Conservation (phyloP, 1,140 invertebrate species). For the Papilio polytes region DNA sequence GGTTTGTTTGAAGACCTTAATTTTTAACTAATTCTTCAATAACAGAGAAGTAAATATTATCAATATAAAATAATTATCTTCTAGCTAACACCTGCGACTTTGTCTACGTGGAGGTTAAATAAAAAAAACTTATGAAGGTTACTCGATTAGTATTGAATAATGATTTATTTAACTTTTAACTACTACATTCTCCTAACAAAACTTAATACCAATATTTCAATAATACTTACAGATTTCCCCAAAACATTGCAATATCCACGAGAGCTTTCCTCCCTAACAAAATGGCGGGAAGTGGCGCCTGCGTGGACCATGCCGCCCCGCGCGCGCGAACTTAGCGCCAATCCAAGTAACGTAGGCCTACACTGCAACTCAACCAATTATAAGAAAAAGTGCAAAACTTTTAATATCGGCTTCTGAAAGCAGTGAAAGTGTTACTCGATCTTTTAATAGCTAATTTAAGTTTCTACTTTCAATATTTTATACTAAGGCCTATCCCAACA, state of each 20-base stretch:
- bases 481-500: too few species aligned
- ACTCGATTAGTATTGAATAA: not conserved
- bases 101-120: too few species aligned
- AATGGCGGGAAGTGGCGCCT: constrained; percentile 78
- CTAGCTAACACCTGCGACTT: too few species aligned
- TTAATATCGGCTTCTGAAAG: not conserved
- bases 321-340: constrained; percentile 66
- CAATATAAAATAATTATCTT: too few species aligned
- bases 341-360: constrained; percentile 66
- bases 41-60: too few species aligned
- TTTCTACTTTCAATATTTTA: not conserved
- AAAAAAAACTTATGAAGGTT: not conserved
- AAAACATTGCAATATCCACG: constrained; percentile 28
- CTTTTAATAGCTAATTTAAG: constrained; percentile 13
- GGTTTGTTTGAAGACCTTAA: too few species aligned
- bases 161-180: too few species aligned
- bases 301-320: constrained; percentile 57
- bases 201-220: not conserved
- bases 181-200: not conserved
- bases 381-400: constrained; percentile 30
- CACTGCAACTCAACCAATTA: constrained; percentile 40
- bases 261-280: constrained; percentile 55
- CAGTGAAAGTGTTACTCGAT: not conserved
- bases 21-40: too few species aligned
- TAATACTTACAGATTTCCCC: constrained; percentile 3